Evolutionary conservation across 2,113 vertebrate genomes (phyloP).

Genomic region (Etheostoma cragini): DNA sequence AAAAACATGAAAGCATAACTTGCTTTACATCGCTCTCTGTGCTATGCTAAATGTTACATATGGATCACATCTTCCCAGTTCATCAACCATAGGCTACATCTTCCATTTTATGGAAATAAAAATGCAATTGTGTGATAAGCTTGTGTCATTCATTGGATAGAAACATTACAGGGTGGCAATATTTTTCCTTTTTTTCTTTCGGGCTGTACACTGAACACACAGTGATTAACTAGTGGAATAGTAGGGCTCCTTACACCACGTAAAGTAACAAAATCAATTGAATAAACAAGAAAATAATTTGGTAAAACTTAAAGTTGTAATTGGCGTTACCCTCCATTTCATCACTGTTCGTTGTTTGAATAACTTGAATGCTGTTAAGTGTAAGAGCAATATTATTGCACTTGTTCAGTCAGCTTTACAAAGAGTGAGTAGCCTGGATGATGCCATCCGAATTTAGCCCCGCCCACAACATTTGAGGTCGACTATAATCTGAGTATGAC

Average conservation of each 20-base stretch:
- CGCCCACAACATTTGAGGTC: too few species aligned
- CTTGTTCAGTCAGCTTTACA: too few species aligned
- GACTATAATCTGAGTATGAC: too few species aligned
- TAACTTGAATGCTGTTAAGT: not conserved
- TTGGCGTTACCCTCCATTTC: not conserved
- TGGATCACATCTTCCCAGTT: slow-evolving; percentile 4
- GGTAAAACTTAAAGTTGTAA: not conserved
- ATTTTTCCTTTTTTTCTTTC: not conserved
- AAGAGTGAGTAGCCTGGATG: too few species aligned
- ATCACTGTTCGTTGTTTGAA: not conserved
- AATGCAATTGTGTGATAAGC: slow-evolving; percentile 24
- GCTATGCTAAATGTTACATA: slow-evolving; percentile 18
- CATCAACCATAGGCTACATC: slow-evolving; percentile 9
- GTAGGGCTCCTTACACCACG: not conserved
- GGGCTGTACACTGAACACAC: not conserved
- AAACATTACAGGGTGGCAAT: not conserved
- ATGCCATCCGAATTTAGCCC: too few species aligned
- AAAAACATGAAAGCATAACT: not conserved
- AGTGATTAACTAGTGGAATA: not conserved
- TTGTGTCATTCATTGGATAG: slow-evolving; percentile 19
- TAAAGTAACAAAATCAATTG: not conserved
- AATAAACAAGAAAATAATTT: not conserved
- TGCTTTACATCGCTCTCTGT: slow-evolving; percentile 10
- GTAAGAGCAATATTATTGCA: not conserved
- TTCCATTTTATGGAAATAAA: slow-evolving; percentile 52